A percentile compares a stretch with the other conserved stretches of the same genome.
Evolutionary conservation across 2,888 invertebrate genomes (phyloP).

Genomic region (Nipponacmea schrenckii): DNA sequence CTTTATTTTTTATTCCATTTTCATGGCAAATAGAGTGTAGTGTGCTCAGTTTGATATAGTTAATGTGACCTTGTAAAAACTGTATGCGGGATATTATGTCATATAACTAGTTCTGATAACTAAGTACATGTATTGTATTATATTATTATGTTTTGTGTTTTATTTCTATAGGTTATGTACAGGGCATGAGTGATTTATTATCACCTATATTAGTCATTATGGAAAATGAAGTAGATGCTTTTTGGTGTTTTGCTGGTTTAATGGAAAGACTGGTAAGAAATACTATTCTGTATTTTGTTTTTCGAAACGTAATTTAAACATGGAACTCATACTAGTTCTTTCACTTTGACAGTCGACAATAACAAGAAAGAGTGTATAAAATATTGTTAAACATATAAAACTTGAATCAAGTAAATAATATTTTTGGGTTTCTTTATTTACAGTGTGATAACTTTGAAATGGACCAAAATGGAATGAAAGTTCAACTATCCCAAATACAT

Average conservation of each 20-base stretch:
- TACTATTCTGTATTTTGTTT: neutral
- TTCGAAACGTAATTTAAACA: neutral
- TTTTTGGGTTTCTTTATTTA: conserved; percentile 13
- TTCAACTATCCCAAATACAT: conserved; percentile 86
- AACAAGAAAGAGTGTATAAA: too few species aligned
- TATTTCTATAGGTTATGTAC: conserved; percentile 72
- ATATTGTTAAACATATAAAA: too few species aligned
- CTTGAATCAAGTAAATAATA: too few species aligned
- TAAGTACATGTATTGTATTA: too few species aligned
- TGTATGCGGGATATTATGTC: neutral
- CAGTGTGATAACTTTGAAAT: conserved; percentile 85
- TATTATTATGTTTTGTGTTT: too few species aligned
- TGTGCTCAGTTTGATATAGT: neutral
- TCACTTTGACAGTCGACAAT: too few species aligned
- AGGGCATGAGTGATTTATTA: conserved; percentile 97
- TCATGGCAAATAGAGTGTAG: neutral
- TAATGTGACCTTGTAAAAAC: neutral
- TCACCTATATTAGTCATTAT: conserved; percentile 90
- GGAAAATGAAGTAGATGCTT: conserved; percentile 93
- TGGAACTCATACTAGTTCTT: too few species aligned
- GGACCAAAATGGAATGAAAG: conserved; percentile 96
- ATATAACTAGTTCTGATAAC: neutral
- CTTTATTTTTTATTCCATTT: too few species aligned
- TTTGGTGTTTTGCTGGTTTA: conserved; percentile 99
- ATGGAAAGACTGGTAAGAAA: conserved; percentile 90